Evolutionary conservation across 2,797 vertebrate species (phyloP).

Genomic region (Phoebastria nigripes): DNA sequence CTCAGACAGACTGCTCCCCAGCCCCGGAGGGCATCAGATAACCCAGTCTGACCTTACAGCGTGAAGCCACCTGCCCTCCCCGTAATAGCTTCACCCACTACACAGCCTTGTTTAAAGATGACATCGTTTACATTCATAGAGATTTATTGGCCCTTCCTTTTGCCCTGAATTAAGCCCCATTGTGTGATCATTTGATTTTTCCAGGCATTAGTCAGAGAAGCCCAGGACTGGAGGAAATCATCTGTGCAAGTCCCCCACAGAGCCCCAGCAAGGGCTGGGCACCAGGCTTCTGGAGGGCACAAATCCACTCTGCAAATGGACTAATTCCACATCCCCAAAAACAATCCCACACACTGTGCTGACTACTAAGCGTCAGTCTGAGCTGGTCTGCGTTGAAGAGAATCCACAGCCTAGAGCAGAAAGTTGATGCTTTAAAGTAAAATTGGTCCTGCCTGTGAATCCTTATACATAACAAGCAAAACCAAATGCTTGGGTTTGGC

Average conservation of each 20-base stretch:
- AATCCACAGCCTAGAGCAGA: neutral
- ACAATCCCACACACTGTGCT: neutral
- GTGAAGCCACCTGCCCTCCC: neutral
- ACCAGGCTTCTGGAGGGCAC: neutral
- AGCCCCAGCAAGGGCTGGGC: neutral
- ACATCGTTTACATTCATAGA: neutral
- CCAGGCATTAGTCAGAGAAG: neutral
- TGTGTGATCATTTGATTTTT: neutral
- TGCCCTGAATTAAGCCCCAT: neutral
- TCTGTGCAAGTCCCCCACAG: neutral
- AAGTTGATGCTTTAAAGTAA: neutral
- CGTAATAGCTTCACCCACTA: neutral
- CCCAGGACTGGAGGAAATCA: neutral
- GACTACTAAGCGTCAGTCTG: neutral
- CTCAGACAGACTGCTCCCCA: neutral
- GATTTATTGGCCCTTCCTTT: neutral
- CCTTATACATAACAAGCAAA: neutral
- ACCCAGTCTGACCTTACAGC: neutral
- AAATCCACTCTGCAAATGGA: rapidly evolving
- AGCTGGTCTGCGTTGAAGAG: rapidly evolving
- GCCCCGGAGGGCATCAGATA: neutral
- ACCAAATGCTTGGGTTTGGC: neutral
- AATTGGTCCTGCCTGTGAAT: neutral
- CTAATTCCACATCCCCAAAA: neutral
- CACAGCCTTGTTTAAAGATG: neutral